A percentile compares a stretch with the other conserved stretches of the same genome.
phyloP scores from a whole-genome alignment of 2,797 vertebrate genomes.

The Chromobotia macracanthus region DNA sequence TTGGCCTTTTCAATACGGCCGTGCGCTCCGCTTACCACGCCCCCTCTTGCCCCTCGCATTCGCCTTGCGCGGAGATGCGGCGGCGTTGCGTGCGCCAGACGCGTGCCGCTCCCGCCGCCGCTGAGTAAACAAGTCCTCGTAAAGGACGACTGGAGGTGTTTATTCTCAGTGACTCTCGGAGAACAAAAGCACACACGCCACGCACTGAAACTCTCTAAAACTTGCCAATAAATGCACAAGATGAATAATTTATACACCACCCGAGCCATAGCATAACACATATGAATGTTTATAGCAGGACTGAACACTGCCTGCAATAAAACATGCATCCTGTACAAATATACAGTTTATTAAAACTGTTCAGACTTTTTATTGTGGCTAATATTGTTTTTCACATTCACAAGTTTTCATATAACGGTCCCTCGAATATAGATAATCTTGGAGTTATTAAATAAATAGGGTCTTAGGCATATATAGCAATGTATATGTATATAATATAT shows the following conservation, averaged over 20 bases:
- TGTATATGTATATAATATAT: too few relatives aligned
- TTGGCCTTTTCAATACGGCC: constrained; percentile 83
- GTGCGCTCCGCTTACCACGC: constrained; percentile 79
- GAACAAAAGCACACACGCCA: constrained; percentile 1
- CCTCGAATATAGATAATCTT: too few relatives aligned
- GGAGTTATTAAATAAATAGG: too few relatives aligned
- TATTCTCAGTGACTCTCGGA: constrained; percentile 26
- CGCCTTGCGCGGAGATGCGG: constrained; percentile 82
- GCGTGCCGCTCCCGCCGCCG: constrained; percentile 92
- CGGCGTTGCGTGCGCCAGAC: constrained; percentile 91
- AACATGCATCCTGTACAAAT: too few relatives aligned
- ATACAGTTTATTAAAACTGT: too few relatives aligned
- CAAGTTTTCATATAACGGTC: too few relatives aligned
- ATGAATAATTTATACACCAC: not conserved
- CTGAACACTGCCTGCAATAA: not conserved
- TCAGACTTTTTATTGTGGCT: too few relatives aligned
- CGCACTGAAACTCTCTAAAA: too few relatives aligned
- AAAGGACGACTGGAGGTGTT: constrained; percentile 54
- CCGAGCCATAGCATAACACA: not conserved
- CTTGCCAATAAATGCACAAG: too few relatives aligned
- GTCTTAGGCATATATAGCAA: too few relatives aligned
- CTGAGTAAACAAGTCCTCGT: constrained; percentile 85
- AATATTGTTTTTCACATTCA: too few relatives aligned
- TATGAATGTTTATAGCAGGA: not conserved
- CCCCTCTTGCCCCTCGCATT: constrained; percentile 72